A percentile compares a stretch with the other conserved stretches of the same genome.
These are phyloP conservation scores for Xestoiulus laeticollis DNA, from an alignment of 2,888 invertebrate species.

Conservation along the genomic window DNA sequence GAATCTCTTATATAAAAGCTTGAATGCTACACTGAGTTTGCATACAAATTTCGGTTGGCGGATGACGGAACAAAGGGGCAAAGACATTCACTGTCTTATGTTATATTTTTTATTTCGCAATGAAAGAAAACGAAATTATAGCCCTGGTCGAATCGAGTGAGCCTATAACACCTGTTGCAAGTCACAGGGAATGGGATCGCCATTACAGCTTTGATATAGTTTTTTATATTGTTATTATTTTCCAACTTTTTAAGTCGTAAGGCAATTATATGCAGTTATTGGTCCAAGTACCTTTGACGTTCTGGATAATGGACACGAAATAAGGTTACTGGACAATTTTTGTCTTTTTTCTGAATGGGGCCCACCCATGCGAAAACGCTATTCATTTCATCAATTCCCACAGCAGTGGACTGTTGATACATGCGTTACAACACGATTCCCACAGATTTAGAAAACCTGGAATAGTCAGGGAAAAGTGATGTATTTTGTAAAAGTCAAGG, in stretches of 20 bases:
- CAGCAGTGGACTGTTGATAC: not conserved
- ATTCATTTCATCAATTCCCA: not conserved
- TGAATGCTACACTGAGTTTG: not conserved
- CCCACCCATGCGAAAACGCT: conserved; percentile 4
- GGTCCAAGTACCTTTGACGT: conserved; percentile 5
- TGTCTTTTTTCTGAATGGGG: not conserved
- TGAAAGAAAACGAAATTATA: conserved; percentile 2
- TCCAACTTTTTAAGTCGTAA: not conserved
- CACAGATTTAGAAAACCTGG: too few species aligned
- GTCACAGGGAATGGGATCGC: not conserved
- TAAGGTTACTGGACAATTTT: conserved; percentile 16
- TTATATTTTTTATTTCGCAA: not conserved
- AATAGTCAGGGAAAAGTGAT: too few species aligned
- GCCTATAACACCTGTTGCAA: not conserved
- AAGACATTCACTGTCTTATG: conserved; percentile 4
- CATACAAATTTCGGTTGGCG: conserved; percentile 25
- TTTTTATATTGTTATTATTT: not conserved
- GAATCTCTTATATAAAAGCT: not conserved
- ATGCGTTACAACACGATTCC: not conserved
- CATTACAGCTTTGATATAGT: not conserved
- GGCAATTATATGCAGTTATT: conserved; percentile 1
- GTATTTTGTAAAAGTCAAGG: too few species aligned
- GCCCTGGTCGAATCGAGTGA: not conserved
- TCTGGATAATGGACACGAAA: not conserved
- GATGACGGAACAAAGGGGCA: not conserved